Percentiles rank a stretch among this genome's conserved stretches.
Conservation (phyloP, 2,113 vertebrate genomes). For the Phyllostomus hastatus region DNA sequence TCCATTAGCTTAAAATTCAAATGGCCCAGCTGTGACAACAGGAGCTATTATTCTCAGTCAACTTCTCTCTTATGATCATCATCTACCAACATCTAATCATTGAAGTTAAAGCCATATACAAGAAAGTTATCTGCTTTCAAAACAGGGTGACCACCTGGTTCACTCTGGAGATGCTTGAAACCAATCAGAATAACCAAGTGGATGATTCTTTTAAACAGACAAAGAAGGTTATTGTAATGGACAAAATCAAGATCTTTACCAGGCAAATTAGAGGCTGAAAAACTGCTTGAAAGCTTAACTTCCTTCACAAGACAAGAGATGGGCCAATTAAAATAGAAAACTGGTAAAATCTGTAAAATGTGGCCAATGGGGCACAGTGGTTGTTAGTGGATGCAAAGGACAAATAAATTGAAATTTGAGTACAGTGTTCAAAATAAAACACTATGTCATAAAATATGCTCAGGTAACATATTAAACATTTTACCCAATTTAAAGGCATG, state of each 20-base stretch:
- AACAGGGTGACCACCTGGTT: not conserved
- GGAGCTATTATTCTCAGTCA: constrained; percentile 46
- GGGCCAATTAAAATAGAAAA: constrained; percentile 23
- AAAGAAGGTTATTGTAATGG: not conserved
- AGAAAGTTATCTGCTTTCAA: not conserved
- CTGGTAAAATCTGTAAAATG: not conserved
- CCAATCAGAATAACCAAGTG: not conserved
- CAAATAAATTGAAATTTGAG: constrained; percentile 6
- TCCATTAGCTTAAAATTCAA: constrained; percentile 66
- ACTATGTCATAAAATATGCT: not conserved
- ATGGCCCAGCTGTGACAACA: constrained; percentile 49
- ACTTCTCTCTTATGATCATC: constrained; percentile 34
- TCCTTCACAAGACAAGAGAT: not conserved
- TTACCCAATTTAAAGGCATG: not conserved
- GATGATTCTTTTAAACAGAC: not conserved
- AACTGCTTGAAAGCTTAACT: not conserved
- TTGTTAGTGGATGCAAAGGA: not conserved
- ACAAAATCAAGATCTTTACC: constrained; percentile 7
- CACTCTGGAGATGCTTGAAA: not conserved
- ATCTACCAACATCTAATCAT: not conserved
- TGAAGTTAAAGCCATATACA: not conserved
- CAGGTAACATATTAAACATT: not conserved
- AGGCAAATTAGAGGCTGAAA: not conserved
- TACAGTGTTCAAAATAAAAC: not conserved
- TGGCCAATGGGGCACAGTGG: not conserved